Evolutionary conservation across 1,140 invertebrate species (phyloP), one percentile per base, ranked within the genome.

Genomic region (Drosophila nebulosa): DNA sequence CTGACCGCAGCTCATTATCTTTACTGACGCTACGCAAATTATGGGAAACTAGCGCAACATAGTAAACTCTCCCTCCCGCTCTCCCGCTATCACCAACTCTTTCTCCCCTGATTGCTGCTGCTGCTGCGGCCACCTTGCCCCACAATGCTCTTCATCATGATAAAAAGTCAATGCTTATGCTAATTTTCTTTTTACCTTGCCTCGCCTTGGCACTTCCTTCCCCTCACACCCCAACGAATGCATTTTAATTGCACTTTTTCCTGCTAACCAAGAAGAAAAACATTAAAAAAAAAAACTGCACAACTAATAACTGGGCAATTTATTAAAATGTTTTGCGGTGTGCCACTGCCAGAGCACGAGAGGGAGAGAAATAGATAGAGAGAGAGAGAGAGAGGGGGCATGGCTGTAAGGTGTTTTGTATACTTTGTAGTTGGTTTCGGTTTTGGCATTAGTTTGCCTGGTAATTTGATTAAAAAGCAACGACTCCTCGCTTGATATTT

Each of bases 161-260:
- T 56, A 74, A 74, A 75, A 74, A 81, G 61, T 73, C 73, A 84
- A 79, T 78, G 73, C 81, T 74, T 86, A 86, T 86, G 81, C 74
- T 88, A 86, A 86, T 86, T 88, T 46, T 46, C 39, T 46, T 39
- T 16, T 85, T 69, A 74, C 74, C 27, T 66, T 61, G 67, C 79
- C 27, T 66, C 57, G 67, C 79, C 67, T 55, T 66, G 53, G 62
- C 62, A 74, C 65, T 84, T 83, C 74, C 78, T 69, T 62, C 51
- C n/a, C 14, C 14, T 12, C 39, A 14, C 55, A 42, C 22, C 22
- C 21, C 9, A 26, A 57, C 69, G 63, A 85, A 65, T 85, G 80
- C 81, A 85, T 80, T 86, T 81, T 85, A 85, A 85, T 85, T 85
- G 80, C 80, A 85, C 80, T 85, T 85, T 85, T 85, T 85, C 80